Conservation (phyloP, 2,888 invertebrate species). For the Hirtodrosophila trivittata region DNA sequence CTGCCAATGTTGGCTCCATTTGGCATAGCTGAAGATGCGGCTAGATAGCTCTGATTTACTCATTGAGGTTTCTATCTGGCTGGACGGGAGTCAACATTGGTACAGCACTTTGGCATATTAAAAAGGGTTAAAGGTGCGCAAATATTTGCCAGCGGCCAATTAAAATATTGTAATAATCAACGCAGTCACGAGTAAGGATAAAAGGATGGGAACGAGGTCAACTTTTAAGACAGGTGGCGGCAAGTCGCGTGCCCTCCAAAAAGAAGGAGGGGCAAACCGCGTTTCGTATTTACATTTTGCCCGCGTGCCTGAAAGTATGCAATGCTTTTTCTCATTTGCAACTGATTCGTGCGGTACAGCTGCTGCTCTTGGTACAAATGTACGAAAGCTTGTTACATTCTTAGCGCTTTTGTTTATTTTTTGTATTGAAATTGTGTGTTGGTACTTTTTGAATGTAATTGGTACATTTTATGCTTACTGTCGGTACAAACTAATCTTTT, state of each 20-base stretch:
- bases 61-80: conserved; percentile 24
- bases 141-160: conserved; percentile 78
- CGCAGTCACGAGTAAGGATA: conserved; percentile 15
- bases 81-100: conserved; percentile 41
- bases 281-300: conserved; percentile 48
- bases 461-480: too few relatives aligned
- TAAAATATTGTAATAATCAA: conserved; percentile 76
- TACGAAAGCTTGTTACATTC: too few relatives aligned
- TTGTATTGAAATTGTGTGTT: too few relatives aligned
- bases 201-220: not conserved
- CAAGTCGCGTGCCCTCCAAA: conserved; percentile 40
- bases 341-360: conserved; percentile 55
- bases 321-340: conserved; percentile 43
- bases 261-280: not conserved
- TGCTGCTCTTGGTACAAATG: too few relatives aligned
- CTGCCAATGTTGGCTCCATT: conserved; percentile 19
- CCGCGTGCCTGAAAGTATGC: conserved; percentile 66
- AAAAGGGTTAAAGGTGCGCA: conserved; percentile 80
- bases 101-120: conserved; percentile 72
- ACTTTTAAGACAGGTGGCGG: conserved; percentile 29
- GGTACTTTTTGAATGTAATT: too few relatives aligned
- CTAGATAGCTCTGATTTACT: conserved; percentile 32
- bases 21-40: conserved; percentile 28
- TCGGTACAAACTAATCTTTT: not conserved
- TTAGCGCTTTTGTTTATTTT: too few relatives aligned